Base-by-base conservation (phyloP, 2,797 vertebrate genomes). In the Gymnothorax javanicus region DNA sequence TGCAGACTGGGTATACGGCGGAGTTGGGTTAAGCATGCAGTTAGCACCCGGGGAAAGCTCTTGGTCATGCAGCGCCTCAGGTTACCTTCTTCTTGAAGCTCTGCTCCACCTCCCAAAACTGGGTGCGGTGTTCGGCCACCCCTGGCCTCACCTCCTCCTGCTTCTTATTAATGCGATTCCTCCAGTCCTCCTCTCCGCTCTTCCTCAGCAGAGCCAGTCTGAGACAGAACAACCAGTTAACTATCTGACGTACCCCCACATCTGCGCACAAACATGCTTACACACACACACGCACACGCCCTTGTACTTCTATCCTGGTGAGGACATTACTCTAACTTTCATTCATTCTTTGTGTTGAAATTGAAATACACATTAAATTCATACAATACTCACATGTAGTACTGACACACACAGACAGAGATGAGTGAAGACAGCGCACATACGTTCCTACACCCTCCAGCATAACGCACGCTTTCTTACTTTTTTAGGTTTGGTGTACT, bases 131-230 rank as follows among this genome's bases (percentile, higher is more conserved):
- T 54, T 98, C 96, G 0, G 84, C 23, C 4, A 89, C 89, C 0
- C 95, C 92, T 1, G 90, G 91, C 92, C 96, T 97, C 88, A 91
- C 88, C 50, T 91, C 94, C 20, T 98, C 97, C 92, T 97, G 97
- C 93, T 98, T 98, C 94, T 95, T 97, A 91, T 94, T 93, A 58
- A 99, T 95, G 90, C 98, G 94, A 95, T 96, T 98, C 89, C 96
- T 98, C 98, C 98, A 99, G 92, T 98, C 97, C 87, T 98, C 97
- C 91, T 99, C 98, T 0, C 98, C 98, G 0, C 98, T 98, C 94
- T 97, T 98, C 96, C 97, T 98, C 91, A 99, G 90, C 91, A 98
- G 90, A 0, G 97, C 98, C 92, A 99, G 92, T 86, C 98, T 99
- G 90, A 84, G 86, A 90, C 64, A 82, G 84, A 88, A 90, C 56